Evolutionary conservation across 2,888 invertebrate species (phyloP), one percentile per base, ranked within the genome.

Genomic region (Aphrophora alni): DNA sequence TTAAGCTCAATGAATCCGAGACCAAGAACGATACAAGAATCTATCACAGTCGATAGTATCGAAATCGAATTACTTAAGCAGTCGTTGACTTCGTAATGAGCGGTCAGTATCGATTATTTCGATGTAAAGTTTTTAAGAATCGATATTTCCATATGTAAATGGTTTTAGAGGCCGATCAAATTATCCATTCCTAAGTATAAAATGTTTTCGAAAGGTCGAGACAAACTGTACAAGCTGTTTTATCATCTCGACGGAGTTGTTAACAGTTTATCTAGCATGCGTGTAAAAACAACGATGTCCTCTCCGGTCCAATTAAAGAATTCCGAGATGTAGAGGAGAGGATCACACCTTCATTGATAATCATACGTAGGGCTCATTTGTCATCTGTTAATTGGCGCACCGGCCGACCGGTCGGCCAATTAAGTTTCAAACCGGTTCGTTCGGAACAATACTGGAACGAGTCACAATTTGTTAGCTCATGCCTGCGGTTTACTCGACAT

Each of bases 91-190:
- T 14, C 7, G 14, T 44, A 44, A 44, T 17, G 44, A 44, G 44
- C 59, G 59, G 59, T 59, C 59, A 59, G 59, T 59, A 21, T 59
- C 59, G 59, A 59, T 59, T 59, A 59, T 59, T 2, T 21, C 59
- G 59, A 59, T 59, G 59, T 59, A 59, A 59, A 59, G 21, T 59
- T 59, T 59, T 59, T 21, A 21, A 59, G 59, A 59, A 59, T 59
- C 59, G 59, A 59, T 59, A n/a, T n/a, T n/a, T n/a, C n/a, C n/a
- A n/a, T n/a, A 59, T 59, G 59, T 59, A 59, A 59, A 59, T 59
- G 59, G 59, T 59, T 44, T 44, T 44, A 44, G 44, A 44, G 44
- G 17, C 1, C 44, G 44, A 44, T 59, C 59, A 14, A 59, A 59
- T 21, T 59, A 59, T 21, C 44, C 12, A 44, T 14, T 7, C 44